Conservation (phyloP, 2,113 vertebrate species). For the Indicator indicator region DNA sequence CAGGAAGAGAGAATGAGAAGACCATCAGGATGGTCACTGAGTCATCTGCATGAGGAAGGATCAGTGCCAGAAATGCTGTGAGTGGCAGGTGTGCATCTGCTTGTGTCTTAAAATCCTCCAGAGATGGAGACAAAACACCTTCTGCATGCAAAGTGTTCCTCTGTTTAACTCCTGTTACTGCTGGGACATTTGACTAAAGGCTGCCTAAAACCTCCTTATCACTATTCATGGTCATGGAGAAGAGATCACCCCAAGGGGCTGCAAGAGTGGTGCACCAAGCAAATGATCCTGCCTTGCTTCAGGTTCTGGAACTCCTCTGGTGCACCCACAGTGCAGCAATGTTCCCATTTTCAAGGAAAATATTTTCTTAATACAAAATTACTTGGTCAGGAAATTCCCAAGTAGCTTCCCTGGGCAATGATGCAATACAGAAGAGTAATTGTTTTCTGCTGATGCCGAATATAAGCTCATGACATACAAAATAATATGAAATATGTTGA, state of each 20-base stretch:
- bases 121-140: not conserved
- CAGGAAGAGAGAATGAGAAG: not conserved
- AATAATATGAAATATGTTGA: not conserved
- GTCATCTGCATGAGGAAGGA: not conserved
- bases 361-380: not conserved
- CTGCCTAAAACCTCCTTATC: not conserved
- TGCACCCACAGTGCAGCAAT: not conserved
- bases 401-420: not conserved
- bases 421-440: not conserved
- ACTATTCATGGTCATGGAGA: not conserved
- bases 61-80: not conserved
- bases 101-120: not conserved
- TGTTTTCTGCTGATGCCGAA: not conserved
- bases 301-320: not conserved
- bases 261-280: not conserved
- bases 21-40: accelerated
- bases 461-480: not conserved
- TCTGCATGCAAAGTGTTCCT: not conserved
- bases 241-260: not conserved
- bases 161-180: not conserved
- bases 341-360: not conserved
- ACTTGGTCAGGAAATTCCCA: not conserved
- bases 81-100: not conserved
- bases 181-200: not conserved
- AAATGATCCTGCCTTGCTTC: not conserved